A percentile compares a stretch with the other conserved stretches of the same genome.
phyloP scores from a whole-genome alignment of 2,113 vertebrate species.

The Aythya baeri region DNA sequence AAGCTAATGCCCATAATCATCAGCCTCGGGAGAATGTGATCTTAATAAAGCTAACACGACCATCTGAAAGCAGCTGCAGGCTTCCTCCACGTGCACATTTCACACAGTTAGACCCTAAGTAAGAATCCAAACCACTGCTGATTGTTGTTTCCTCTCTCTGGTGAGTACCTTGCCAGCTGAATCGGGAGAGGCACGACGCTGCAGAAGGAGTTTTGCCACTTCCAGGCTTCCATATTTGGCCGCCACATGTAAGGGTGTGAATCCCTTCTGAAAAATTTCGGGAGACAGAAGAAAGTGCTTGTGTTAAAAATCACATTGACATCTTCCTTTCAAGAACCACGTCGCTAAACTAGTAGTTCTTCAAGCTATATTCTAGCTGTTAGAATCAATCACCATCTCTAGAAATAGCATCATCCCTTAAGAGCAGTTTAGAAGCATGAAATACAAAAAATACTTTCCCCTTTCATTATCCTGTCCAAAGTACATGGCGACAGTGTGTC shows the following conservation, averaged over 20 bases:
- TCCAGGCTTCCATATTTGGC: slow-evolving; percentile 96
- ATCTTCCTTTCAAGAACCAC: background rate
- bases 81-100: accelerated
- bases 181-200: slow-evolving; percentile 88
- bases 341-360: background rate
- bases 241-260: slow-evolving; percentile 94
- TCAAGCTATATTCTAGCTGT: background rate
- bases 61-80: background rate
- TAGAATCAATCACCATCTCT: accelerated
- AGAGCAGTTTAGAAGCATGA: background rate
- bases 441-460: background rate
- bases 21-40: accelerated
- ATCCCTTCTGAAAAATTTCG: slow-evolving; percentile 88
- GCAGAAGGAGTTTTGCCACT: slow-evolving; percentile 93
- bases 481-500: background rate
- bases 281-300: background rate
- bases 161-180: slow-evolving; percentile 89
- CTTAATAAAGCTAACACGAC: background rate
- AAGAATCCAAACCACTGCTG: background rate
- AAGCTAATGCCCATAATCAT: accelerated
- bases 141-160: background rate
- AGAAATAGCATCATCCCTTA: background rate
- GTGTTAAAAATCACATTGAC: background rate
- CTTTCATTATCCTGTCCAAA: background rate
- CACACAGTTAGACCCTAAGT: background rate